Conservation (phyloP, 1,140 invertebrate species). For the Dendrolimus punctatus region DNA sequence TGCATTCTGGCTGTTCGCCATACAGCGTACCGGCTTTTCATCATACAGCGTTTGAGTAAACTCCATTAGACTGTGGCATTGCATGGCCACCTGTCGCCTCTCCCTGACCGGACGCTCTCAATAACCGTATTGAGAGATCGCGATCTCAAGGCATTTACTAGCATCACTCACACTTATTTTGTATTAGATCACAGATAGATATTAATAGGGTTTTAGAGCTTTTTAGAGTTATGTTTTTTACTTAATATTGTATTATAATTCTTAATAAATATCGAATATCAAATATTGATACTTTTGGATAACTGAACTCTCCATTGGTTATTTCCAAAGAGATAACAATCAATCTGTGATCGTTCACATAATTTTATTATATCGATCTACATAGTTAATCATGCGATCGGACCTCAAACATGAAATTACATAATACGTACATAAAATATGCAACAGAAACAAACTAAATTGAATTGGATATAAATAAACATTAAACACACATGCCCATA, state of each 20-base stretch:
- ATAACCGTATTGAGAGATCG: slow-evolving; percentile 28
- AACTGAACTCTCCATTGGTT: too few relatives aligned
- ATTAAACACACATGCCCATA: slow-evolving; percentile 13
- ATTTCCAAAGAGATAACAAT: not conserved
- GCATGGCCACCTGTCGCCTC: slow-evolving; percentile 22
- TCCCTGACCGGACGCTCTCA: slow-evolving; percentile 20
- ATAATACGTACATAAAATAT: slow-evolving; percentile 18
- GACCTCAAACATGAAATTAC: slow-evolving; percentile 59
- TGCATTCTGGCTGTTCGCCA: too few relatives aligned
- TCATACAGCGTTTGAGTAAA: too few relatives aligned
- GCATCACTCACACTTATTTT: not conserved
- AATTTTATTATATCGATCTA: slow-evolving; percentile 6
- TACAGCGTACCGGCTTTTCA: too few relatives aligned
- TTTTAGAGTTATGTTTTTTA: too few relatives aligned
- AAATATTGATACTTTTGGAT: too few relatives aligned
- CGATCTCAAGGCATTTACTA: slow-evolving; percentile 24
- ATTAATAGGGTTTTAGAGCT: too few relatives aligned
- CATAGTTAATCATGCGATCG: slow-evolving; percentile 24
- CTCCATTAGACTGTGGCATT: not conserved
- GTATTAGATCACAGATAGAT: too few relatives aligned
- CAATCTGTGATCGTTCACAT: slow-evolving; percentile 8
- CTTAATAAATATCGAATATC: too few relatives aligned
- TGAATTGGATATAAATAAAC: not conserved
- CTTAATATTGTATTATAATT: too few relatives aligned
- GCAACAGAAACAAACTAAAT: slow-evolving; percentile 25